Evolutionary conservation across 2,797 vertebrate species (phyloP), one percentile per base, ranked within the genome.

Genomic region (Arremon aurantiirostris): DNA sequence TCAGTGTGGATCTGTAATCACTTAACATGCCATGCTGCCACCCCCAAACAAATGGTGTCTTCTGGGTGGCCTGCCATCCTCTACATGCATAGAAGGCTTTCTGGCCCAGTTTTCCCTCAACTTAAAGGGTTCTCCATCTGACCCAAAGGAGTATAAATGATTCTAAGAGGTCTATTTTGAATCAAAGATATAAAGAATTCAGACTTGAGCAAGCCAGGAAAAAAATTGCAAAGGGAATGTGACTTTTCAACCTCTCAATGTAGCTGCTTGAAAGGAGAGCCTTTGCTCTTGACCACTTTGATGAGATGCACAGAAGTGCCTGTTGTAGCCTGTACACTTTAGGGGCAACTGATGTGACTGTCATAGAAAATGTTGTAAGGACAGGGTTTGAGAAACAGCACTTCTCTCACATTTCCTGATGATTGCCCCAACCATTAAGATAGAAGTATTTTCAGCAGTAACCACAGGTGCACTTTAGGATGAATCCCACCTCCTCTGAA

Each of bases 101-200:
- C 52, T 46, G 8, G 27, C 68, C 24, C 17, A n/a, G 8, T 56
- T 89, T 86, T 8, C 15, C 5, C 14, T 64, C 37, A n/a, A 65
- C 19, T 6, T 86, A 44, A 75, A 86, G 22, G 26, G 3, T 35
- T 86, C 11, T 55, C 9, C 46, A 7, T 52, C 11, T 68, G n/a
- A 56, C 49, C 23, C 41, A 86, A 60, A 81, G 42, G 49, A 39
- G 13, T 60, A 60, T 3, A 84, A 71, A 47, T 34, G 17, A 57
- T 75, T 90, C 44, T 47, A 21, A 41, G 41, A 37, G 12, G 14
- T 42, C 27, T 39, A 9, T 75, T 86, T 81, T 90, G 22, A 44
- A 89, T 32, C 35, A n/a, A n/a, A n/a, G n/a, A n/a, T n/a, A n/a
- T n/a, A 70, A 66, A 66, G 57, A 87, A 50, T 63, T 91, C 23